Evolutionary conservation across 1,140 invertebrate species (phyloP).

Genomic region (Papilio glaucus): DNA sequence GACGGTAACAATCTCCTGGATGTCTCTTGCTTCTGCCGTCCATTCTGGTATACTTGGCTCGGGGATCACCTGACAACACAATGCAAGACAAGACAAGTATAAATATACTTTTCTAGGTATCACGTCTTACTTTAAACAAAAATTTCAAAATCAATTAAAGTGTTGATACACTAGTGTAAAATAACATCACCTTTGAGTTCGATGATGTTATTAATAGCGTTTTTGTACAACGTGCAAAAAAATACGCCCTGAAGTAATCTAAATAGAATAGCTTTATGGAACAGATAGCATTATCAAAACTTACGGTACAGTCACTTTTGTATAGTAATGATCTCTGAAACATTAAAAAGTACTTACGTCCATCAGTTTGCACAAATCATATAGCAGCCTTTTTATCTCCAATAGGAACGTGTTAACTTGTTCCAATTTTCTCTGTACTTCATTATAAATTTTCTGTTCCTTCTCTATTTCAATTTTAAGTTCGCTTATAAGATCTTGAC

Average conservation of each 20-base stretch:
- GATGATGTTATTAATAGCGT: too few relatives aligned
- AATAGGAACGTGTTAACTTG: slow-evolving; percentile 80
- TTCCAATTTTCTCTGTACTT: slow-evolving; percentile 76
- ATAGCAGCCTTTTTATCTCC: slow-evolving; percentile 80
- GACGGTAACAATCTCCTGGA: slow-evolving; percentile 66
- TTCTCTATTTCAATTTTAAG: slow-evolving; percentile 85
- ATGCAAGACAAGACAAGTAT: too few relatives aligned
- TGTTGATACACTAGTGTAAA: too few relatives aligned
- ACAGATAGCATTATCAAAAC: slow-evolving; percentile 83
- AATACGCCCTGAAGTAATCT: too few relatives aligned
- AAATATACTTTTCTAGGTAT: too few relatives aligned
- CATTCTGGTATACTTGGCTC: slow-evolving; percentile 74
- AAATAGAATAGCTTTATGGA: too few relatives aligned
- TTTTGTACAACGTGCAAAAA: too few relatives aligned
- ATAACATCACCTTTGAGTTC: too few relatives aligned
- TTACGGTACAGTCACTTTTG: slow-evolving; percentile 7
- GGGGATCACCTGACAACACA: slow-evolving; percentile 64
- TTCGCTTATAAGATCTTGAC: slow-evolving; percentile 86
- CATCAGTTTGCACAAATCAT: slow-evolving; percentile 75
- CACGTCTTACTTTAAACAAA: too few relatives aligned
- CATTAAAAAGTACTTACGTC: slow-evolving; percentile 62
- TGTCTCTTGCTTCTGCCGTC: slow-evolving; percentile 73
- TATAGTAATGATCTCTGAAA: slow-evolving; percentile 12
- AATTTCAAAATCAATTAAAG: too few relatives aligned
- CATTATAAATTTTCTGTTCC: slow-evolving; percentile 77